A percentile compares a stretch with the other conserved stretches of the same genome.
Evolutionary conservation across 2,113 vertebrate species (phyloP).

Genomic region (Rhabdornis inornatus): DNA sequence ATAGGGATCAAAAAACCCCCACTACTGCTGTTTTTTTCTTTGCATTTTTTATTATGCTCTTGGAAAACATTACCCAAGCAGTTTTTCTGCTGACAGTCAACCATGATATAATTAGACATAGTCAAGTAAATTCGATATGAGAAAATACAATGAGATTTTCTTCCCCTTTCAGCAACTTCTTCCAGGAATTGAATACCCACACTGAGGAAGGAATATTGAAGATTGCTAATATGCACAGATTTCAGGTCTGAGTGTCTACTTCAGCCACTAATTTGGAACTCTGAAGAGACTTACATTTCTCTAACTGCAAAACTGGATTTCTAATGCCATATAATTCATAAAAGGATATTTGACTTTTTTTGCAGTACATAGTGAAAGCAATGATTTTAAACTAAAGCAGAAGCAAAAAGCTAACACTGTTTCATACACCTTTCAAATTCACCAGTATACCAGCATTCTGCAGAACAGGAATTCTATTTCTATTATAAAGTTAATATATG

Average conservation of each 20-base stretch:
- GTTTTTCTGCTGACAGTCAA: slow-evolving; percentile 38
- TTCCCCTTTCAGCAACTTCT: slow-evolving; percentile 33
- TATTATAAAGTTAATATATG: not conserved
- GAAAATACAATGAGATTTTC: slow-evolving; percentile 43
- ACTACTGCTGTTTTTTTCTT: not conserved
- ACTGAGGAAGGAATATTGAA: not conserved
- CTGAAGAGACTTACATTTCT: not conserved
- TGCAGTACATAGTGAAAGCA: not conserved
- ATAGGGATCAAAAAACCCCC: not conserved
- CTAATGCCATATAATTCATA: not conserved
- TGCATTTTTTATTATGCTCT: not conserved
- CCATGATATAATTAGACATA: slow-evolving; percentile 13
- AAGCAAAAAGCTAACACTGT: not conserved
- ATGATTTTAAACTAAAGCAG: not conserved
- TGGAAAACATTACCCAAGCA: slow-evolving; percentile 34
- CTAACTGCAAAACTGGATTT: not conserved
- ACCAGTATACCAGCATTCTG: not conserved
- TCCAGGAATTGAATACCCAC: slow-evolving; percentile 1
- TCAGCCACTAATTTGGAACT: not conserved
- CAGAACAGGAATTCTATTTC: not conserved
- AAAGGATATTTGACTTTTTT: not conserved
- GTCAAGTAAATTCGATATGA: slow-evolving; percentile 21
- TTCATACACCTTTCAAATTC: not conserved
- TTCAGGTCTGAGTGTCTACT: not conserved
- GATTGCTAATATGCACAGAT: not conserved